Conservation (phyloP, 2,113 vertebrate species). For the Halichoeres trimaculatus region DNA sequence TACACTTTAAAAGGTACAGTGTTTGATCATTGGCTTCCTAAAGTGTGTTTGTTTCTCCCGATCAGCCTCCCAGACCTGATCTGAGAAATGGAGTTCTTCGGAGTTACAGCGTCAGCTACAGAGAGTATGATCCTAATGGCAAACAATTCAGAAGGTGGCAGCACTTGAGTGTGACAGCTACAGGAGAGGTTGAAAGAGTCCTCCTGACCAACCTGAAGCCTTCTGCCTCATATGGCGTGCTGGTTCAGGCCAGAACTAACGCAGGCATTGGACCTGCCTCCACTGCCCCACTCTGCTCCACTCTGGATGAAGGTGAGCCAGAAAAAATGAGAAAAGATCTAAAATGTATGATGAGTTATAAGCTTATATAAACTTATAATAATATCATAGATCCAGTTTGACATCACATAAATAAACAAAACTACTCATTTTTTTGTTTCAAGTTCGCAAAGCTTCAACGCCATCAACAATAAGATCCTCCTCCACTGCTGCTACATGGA, state of each 20-base stretch:
- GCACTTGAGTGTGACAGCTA: constrained; percentile 15
- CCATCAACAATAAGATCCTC: background rate
- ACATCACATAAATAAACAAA: background rate
- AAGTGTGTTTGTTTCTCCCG: background rate
- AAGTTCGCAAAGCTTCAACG: constrained; percentile 48
- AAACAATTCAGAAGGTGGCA: constrained; percentile 50
- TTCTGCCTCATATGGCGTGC: constrained; percentile 53
- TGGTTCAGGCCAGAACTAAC: constrained; percentile 58
- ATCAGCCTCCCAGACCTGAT: constrained; percentile 61
- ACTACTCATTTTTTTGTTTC: constrained; percentile 7
- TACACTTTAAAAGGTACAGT: no score
- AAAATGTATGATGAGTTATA: background rate
- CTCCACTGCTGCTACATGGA: constrained; percentile 26
- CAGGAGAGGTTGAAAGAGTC: constrained; percentile 25
- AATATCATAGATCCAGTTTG: background rate
- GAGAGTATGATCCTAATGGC: constrained; percentile 33
- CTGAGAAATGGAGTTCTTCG: constrained; percentile 66
- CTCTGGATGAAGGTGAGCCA: constrained; percentile 64
- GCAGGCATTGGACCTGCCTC: constrained; percentile 65
- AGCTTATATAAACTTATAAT: no score
- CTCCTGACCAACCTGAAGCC: constrained; percentile 63
- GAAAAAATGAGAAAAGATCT: background rate
- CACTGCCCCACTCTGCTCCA: constrained; percentile 56
- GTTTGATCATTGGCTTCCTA: no score
- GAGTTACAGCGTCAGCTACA: constrained; percentile 71